Evolutionary conservation across 2,888 invertebrate species (phyloP).

Genomic region (Drosophila borborema): DNA sequence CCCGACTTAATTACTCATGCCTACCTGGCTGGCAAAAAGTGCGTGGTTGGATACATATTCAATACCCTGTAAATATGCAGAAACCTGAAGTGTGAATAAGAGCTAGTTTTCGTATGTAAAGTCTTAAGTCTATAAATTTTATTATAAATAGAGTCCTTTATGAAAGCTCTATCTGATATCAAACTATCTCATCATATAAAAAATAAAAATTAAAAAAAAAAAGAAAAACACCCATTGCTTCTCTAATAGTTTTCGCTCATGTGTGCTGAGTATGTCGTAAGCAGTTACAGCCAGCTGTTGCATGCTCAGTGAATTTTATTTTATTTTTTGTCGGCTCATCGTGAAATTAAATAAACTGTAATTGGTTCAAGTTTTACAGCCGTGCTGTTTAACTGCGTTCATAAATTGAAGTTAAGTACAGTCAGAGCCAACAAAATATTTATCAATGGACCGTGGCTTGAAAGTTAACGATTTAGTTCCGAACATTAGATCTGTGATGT

Average conservation of each 20-base stretch:
- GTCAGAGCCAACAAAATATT: conserved; percentile 47
- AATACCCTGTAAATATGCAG: conserved; percentile 24
- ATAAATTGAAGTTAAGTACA: conserved; percentile 66
- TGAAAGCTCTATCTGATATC: background rate
- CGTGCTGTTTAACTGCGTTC: conserved; percentile 57
- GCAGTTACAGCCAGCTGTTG: background rate
- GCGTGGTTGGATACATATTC: conserved; percentile 35
- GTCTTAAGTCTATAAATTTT: background rate
- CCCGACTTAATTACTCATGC: conserved; percentile 71
- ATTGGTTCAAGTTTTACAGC: conserved; percentile 77
- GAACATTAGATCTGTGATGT: conserved; percentile 45
- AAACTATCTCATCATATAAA: too few species aligned
- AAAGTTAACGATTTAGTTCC: conserved; percentile 13
- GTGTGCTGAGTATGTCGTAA: background rate
- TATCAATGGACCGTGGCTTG: conserved; percentile 4
- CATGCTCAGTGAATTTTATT: background rate
- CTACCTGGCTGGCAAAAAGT: conserved; percentile 59
- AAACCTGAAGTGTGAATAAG: background rate
- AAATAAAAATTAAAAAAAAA: too few species aligned
- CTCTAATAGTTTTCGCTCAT: too few species aligned
- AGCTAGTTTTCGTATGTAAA: background rate
- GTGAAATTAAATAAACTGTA: conserved; percentile 75
- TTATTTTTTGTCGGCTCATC: conserved; percentile 13
- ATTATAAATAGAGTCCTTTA: background rate
- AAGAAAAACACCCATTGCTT: background rate